Evolutionary conservation across 1,140 invertebrate genomes (phyloP).

Genomic region (Liolophura sinensis): DNA sequence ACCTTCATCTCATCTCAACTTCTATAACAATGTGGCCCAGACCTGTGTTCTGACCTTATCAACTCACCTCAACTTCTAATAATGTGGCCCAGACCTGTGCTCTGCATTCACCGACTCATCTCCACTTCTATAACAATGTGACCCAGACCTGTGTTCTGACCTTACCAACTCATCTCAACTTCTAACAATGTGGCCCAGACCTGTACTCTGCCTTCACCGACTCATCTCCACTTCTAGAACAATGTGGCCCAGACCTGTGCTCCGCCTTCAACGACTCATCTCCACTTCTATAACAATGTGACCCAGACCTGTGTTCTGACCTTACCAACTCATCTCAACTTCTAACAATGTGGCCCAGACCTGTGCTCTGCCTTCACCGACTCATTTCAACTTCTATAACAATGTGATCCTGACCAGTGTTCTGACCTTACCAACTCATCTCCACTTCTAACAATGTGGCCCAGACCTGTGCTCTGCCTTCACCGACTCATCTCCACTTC

Average conservation of each 20-base stretch:
- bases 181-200: too few relatives aligned
- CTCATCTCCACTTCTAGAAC: slow-evolving; percentile 3
- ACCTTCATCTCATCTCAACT: too few relatives aligned
- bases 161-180: too few relatives aligned
- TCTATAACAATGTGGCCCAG: too few relatives aligned
- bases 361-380: slow-evolving; percentile 65
- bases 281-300: neutral
- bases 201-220: slow-evolving; percentile 1
- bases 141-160: too few relatives aligned
- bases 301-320: neutral
- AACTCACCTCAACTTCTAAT: too few relatives aligned
- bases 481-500: neutral
- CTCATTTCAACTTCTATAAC: too few relatives aligned
- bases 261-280: neutral
- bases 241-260: slow-evolving; percentile 1
- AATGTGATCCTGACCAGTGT: too few relatives aligned
- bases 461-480: neutral
- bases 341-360: slow-evolving; percentile 92
- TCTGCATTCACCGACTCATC: too few relatives aligned
- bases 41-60: too few relatives aligned
- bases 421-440: slow-evolving; percentile 9
- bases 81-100: too few relatives aligned
- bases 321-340: slow-evolving; percentile 60
- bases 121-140: too few relatives aligned
- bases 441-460: slow-evolving; percentile 1